Evolutionary conservation across 2,888 invertebrate genomes (phyloP).

Genomic region (Drosophila hamatofila): DNA sequence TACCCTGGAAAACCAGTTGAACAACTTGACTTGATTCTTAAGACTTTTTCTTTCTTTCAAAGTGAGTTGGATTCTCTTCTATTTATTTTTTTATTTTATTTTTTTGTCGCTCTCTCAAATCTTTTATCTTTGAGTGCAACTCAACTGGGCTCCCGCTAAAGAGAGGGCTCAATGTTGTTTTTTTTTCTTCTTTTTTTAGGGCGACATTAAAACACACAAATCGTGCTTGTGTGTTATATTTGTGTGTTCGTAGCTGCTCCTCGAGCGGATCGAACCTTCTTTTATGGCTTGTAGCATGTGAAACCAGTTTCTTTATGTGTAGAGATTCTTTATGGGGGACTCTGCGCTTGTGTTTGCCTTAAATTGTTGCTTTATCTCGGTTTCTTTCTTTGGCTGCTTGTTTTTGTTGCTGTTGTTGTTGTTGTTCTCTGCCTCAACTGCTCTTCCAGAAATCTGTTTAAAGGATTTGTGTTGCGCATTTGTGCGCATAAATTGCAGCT

Average conservation of each 20-base stretch:
- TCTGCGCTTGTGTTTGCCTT: constrained; percentile 47
- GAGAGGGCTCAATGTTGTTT: constrained; percentile 9
- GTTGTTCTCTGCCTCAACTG: constrained; percentile 29
- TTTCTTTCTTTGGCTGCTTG: constrained; percentile 9
- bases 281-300: constrained; percentile 51
- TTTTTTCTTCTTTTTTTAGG: constrained; percentile 50
- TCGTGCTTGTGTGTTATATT: constrained; percentile 63
- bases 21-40: constrained; percentile 78
- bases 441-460: constrained; percentile 67
- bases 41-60: constrained; percentile 81
- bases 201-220: constrained; percentile 59
- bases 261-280: constrained; percentile 69
- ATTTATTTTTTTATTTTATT: constrained; percentile 18
- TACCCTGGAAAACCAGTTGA: constrained; percentile 73
- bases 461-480: constrained; percentile 69
- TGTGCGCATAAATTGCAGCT: constrained; percentile 62
- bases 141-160: constrained; percentile 33
- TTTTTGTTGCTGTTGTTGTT: background rate
- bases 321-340: constrained; percentile 72
- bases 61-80: constrained; percentile 47
- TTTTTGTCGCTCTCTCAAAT: constrained; percentile 16
- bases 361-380: constrained; percentile 40
- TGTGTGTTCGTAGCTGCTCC: constrained; percentile 36
- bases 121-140: constrained; percentile 54
- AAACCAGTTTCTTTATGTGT: constrained; percentile 73